Conservation (phyloP, 2,113 vertebrate species). For the Mormyrus iriodes region DNA sequence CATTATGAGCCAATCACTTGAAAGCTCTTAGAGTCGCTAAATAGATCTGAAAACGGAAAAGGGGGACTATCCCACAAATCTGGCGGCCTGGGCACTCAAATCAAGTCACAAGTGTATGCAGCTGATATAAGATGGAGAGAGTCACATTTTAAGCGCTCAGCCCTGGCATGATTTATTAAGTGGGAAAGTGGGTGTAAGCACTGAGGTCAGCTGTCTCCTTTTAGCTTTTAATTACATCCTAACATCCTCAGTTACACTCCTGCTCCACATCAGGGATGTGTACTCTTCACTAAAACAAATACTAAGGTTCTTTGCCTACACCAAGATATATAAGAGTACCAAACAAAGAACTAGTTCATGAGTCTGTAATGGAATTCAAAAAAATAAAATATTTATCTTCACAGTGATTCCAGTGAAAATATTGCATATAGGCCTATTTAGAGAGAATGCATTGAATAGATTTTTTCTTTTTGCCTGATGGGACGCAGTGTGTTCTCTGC, state of each 20-base stretch:
- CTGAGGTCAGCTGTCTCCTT: neutral
- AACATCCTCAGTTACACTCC: neutral
- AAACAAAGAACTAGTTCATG: neutral
- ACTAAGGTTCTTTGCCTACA: too few relatives aligned
- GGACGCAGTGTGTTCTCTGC: neutral
- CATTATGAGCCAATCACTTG: constrained; percentile 16
- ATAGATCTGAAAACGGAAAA: constrained; percentile 1
- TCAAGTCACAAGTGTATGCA: constrained; percentile 20
- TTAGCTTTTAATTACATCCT: constrained; percentile 1
- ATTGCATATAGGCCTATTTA: neutral
- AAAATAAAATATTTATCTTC: neutral
- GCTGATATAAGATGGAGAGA: constrained; percentile 10
- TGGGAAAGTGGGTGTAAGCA: neutral
- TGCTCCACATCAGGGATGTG: neutral
- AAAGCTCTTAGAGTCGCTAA: constrained; percentile 10
- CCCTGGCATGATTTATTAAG: neutral
- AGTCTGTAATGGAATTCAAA: neutral
- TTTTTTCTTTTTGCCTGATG: neutral
- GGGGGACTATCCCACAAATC: neutral
- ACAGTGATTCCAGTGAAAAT: neutral
- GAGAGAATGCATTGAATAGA: neutral
- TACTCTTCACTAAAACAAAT: neutral
- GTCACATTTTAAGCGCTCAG: neutral
- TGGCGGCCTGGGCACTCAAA: neutral
- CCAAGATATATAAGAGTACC: neutral